Base-by-base conservation (phyloP, 2,888 invertebrate genomes). In the Cancer borealis region DNA sequence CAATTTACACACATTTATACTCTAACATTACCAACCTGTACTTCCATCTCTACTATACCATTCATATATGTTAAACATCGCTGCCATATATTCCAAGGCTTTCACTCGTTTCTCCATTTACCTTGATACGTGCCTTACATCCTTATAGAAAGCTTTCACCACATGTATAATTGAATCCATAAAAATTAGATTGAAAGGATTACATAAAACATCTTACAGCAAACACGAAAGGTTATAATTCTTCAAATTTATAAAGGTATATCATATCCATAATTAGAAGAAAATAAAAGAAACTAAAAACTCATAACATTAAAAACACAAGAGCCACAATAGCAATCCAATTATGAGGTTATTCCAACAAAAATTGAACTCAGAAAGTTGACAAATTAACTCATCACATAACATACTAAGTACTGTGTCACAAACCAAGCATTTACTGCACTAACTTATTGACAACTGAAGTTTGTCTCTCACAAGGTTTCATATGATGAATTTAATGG, bases 141-240 rank as follows among this genome's bases (percentile, higher is more conserved):
- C 14, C 54, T 12, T 54, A 8, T 54, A 39, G 12, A 3, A 17
- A 8, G 14, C 26, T 39, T 45, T 26, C 21, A 21, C 4, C 21
- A 12, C 3, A 1, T 12, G 10, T 17, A 26, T n/a, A 12, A 54
- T 12, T 12, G 39, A 60, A 30, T 12, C 26, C 17, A 39, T 73
- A 21, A 8, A 12, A 4, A 1, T 4, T 46, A 60, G 46, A n/a
- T 47, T 26, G 26, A 66, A 5, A 93, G 91, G 93, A 60, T 91
- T 39, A 39, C 91, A 93, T 93, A n/a, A 93, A 91, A 87, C 47
- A 93, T 26, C 30, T 54, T 46, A 46, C 73, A 91, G 91, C 87
- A 93, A 93, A 93, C 91, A 93, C 93, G 60, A 88, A 93, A 87
- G 91, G 91, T 93, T 93, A 93, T 93, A 93, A 54, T 93, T 93